A percentile compares a stretch with the other conserved stretches of the same genome.
These are phyloP conservation scores for Zaprionus davidi DNA, from an alignment of 1,140 invertebrate species.

Conservation along the genomic window DNA sequence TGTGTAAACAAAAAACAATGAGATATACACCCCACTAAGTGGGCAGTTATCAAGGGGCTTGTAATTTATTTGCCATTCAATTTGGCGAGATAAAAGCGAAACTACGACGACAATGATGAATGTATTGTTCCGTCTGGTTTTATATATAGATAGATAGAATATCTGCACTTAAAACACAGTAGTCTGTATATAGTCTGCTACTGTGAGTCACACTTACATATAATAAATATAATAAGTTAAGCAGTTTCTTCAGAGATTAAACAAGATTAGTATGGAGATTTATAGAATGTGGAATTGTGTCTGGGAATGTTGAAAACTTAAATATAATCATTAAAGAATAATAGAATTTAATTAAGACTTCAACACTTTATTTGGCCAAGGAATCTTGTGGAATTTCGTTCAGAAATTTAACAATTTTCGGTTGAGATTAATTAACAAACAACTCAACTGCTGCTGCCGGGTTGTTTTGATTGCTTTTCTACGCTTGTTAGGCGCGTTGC, in stretches of 20 bases:
- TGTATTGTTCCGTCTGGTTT: background rate
- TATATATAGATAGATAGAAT: background rate
- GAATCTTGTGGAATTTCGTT: slow-evolving; percentile 18
- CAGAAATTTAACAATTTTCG: slow-evolving; percentile 25
- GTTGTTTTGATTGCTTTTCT: slow-evolving; percentile 37
- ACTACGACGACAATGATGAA: background rate
- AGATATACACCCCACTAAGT: slow-evolving; percentile 28
- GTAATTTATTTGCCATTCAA: slow-evolving; percentile 36
- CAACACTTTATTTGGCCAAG: background rate
- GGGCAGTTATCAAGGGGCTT: slow-evolving; percentile 20
- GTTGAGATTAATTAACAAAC: slow-evolving; percentile 41
- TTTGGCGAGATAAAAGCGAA: slow-evolving; percentile 22
- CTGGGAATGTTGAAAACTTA: background rate
- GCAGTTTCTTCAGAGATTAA: background rate
- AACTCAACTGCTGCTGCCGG: slow-evolving; percentile 31
- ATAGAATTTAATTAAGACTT: background rate
- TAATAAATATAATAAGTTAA: background rate
- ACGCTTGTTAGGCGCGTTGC: slow-evolving; percentile 10
- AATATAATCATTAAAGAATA: slow-evolving; percentile 2
- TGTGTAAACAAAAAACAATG: slow-evolving; percentile 14
- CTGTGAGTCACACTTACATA: background rate
- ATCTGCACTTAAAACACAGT: background rate
- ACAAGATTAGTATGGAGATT: background rate
- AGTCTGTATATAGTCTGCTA: background rate
- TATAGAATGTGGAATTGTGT: background rate